phyloP scores from a whole-genome alignment of 2,797 vertebrate species.

The Hapalemur alaotrensis region DNA sequence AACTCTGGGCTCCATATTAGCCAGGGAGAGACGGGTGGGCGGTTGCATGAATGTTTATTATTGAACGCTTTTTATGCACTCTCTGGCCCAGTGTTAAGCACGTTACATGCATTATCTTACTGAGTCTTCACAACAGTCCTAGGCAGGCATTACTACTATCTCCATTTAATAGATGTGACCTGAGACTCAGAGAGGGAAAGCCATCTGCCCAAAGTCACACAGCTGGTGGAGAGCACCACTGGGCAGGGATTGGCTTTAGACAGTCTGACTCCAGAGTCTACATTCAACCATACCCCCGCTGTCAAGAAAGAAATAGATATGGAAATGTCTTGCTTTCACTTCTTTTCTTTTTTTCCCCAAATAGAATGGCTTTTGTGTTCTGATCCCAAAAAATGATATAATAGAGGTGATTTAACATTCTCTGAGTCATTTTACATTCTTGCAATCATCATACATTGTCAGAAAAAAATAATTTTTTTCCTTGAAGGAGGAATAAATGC shows the following conservation, averaged over 20 bases:
- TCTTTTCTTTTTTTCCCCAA: background rate
- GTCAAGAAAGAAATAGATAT: background rate
- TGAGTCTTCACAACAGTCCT: background rate
- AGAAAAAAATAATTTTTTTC: background rate
- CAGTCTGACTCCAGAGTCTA: background rate
- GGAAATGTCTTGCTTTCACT: background rate
- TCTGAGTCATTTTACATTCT: background rate
- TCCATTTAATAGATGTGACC: background rate
- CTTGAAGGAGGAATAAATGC: background rate
- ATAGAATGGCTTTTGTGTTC: background rate
- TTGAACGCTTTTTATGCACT: background rate
- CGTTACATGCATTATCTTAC: background rate
- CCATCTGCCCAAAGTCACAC: background rate
- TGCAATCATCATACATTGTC: background rate
- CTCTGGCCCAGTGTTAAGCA: background rate
- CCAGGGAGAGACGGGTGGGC: rapidly evolving
- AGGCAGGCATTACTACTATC: background rate
- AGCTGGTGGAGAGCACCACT: background rate
- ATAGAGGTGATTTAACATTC: background rate
- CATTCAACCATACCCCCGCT: background rate
- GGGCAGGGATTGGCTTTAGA: background rate
- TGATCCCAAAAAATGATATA: background rate
- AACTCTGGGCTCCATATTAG: background rate
- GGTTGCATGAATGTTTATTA: background rate
- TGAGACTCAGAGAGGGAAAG: background rate